Base-by-base conservation (phyloP, 1,140 invertebrate genomes). In the Leptopilina clavipes region DNA sequence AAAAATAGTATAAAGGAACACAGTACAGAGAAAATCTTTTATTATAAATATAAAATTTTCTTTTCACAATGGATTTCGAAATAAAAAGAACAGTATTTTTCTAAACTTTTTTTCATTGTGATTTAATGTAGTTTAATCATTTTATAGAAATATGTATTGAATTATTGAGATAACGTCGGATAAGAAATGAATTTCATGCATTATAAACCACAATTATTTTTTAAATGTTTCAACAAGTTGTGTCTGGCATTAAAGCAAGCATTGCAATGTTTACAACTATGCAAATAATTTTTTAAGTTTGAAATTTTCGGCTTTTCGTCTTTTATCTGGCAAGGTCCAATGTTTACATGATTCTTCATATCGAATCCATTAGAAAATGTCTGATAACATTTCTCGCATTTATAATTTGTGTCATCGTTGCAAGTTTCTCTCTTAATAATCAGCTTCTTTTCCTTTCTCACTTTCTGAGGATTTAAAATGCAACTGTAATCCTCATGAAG, bases 231-330 rank as follows among this genome's bases (percentile, higher is more conserved):
- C 12, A 52, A 17, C 6, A 52, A 52, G 17, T 52, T 52, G 14
- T 52, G 48, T 17, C 14, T 52, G n/a, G 48, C 48, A 17, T 52
- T 52, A 52, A 52, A 52, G 48, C 48, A 52, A 17, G 48, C 48
- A 17, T 52, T 17, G 14, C 48, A 52, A 2, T n/a, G 0, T 5
- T 0, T 17, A 52, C 48, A 52, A 52, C 6, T 52, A 17, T 17
- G n/a, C 14, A 52, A 52, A 52, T 17, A 52, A n/a, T 52, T 17
- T n/a, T 17, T 52, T 8, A 52, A 17, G 0, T 17, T 17, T 3
- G 48, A 52, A 52, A 52, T 52, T 3, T 17, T 52, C 6, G 48
- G 48, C 17, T 52, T 52, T 17, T 52, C 48, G n/a, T 52, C 48
- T 17, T 52, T 52, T 52, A 52, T 52, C 17, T 17, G 48, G 17